phyloP scores from a whole-genome alignment of 2,113 vertebrate genomes.

The Strix uralensis region DNA sequence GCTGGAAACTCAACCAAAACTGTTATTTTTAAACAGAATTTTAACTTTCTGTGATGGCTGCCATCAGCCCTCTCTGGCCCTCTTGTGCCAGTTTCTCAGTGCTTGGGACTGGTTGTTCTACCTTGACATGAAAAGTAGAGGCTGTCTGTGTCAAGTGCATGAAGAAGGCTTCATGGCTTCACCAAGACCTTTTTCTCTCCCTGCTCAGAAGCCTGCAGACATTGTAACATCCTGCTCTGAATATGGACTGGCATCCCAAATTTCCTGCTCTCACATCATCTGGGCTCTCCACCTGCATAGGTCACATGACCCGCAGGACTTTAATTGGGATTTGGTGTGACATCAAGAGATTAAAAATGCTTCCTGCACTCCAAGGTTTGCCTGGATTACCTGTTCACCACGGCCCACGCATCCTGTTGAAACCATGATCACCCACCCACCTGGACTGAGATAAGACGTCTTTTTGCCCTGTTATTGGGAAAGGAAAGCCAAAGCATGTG shows the following conservation, averaged over 20 bases:
- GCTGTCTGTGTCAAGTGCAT: background rate
- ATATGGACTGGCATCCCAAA: background rate
- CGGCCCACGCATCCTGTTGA: fast-evolving
- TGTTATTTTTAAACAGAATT: background rate
- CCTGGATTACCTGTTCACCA: background rate
- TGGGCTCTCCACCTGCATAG: background rate
- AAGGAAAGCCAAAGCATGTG: background rate
- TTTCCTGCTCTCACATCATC: background rate
- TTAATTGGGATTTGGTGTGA: background rate
- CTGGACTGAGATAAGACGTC: background rate
- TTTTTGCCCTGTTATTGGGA: background rate
- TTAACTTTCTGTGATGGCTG: background rate
- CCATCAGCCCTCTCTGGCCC: background rate
- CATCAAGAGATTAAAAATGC: background rate
- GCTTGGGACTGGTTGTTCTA: background rate
- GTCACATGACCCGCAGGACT: fast-evolving
- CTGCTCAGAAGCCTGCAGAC: background rate
- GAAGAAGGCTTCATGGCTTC: background rate
- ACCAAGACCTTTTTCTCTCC: background rate
- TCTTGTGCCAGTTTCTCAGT: background rate
- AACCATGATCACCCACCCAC: background rate
- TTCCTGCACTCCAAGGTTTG: background rate
- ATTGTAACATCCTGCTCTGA: background rate
- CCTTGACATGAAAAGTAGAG: background rate
- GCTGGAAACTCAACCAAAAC: background rate